Base-by-base conservation (phyloP, 2,888 invertebrate species). In the Gymnosoma rotundatum region DNA sequence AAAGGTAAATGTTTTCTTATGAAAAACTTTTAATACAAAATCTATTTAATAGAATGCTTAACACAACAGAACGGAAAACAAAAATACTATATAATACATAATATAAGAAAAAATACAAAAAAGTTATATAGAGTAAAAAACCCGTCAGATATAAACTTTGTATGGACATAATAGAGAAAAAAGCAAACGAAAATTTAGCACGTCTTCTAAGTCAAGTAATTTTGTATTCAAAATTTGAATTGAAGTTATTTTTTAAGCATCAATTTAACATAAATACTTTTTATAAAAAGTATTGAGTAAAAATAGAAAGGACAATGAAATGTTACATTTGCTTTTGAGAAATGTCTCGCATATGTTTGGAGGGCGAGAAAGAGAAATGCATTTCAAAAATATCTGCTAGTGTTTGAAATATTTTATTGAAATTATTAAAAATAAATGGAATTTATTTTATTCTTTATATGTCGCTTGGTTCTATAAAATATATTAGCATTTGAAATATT, bases 41-140 rank as follows among this genome's bases (percentile, higher is more conserved):
- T 42, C 14, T 64, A 50, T 66, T 72, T 42, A 60, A n/a, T 73
- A 79, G 50, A 58, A 79, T 70, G 54, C 48, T 70, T 48, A 78
- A 70, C 48, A 63, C 48, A 64, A 16, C 16, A 63, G 56, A 63
- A 36, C 72, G 50, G 78, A 72, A 72, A 58, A 64, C 72, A 72
- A 58, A 79, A 73, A 72, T 58, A 48, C 56, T 72, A 66, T 52
- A 42, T 58, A 66, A 67, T 16, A 38, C 12, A 16, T 20, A 16
- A 38, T 20, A n/a, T 18, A 20, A 36, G 21, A n/a, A n/a, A n/a
- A n/a, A 76, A 63, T 21, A 63, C 8, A 8, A 36, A 64, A 45
- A 64, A 63, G 5, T 38, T 20, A 61, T 52, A 73, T 52, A 3
- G 21, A 52, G 18, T 38, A 61, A 21, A 18, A 42, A 74, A 20